Percentiles rank a stretch among this genome's conserved stretches.
These are phyloP conservation scores for Heterochromis multidens DNA, from an alignment of 2,113 vertebrate species.

Conservation along the genomic window DNA sequence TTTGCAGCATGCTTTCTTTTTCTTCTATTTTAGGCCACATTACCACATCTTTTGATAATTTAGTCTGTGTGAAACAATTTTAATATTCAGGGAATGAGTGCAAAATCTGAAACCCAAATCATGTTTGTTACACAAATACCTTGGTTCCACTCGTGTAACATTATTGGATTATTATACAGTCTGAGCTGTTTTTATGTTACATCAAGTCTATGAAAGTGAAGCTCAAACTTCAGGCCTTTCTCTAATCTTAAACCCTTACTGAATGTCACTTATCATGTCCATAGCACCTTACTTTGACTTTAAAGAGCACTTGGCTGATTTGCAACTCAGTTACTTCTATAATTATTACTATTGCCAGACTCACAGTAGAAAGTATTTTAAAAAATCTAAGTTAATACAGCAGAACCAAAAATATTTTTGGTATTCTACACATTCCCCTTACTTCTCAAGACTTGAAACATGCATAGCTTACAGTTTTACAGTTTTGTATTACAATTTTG, in stretches of 20 bases:
- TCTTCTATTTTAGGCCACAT: slow-evolving; percentile 15
- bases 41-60: slow-evolving; percentile 23
- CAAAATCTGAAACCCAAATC: neutral
- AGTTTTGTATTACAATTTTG: neutral
- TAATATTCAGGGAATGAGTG: neutral
- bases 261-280: neutral
- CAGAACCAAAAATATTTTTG: neutral
- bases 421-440: neutral
- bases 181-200: neutral
- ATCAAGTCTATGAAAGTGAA: neutral
- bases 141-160: neutral
- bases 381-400: neutral
- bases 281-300: neutral
- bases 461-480: neutral
- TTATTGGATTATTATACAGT: neutral
- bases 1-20: neutral
- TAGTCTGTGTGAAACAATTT: neutral
- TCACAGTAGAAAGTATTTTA: neutral
- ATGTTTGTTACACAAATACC: neutral
- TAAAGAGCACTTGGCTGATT: neutral
- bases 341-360: fast-evolving
- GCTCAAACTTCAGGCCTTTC: neutral
- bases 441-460: neutral
- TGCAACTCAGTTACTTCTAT: neutral
- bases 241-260: neutral